A percentile compares a stretch with the other conserved stretches of the same genome.
Evolutionary conservation across 2,888 invertebrate species (phyloP).

Genomic region (Agonopterix alstromeriana): DNA sequence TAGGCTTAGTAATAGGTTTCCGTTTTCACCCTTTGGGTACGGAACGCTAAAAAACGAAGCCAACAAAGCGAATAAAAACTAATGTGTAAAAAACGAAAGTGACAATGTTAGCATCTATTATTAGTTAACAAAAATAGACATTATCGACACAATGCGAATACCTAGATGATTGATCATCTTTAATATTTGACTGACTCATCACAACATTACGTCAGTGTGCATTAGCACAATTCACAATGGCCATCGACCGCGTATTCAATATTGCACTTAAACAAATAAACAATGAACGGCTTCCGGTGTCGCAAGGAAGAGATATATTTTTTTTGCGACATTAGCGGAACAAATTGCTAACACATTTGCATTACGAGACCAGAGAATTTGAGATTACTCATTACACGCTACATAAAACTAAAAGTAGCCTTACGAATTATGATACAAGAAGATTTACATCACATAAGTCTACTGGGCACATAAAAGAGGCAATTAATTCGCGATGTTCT

Average conservation of each 20-base stretch:
- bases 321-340: conserved; percentile 14
- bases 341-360: conserved; percentile 12
- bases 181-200: conserved; percentile 26
- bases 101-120: conserved; percentile 5
- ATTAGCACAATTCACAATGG: conserved; percentile 18
- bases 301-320: conserved; percentile 13
- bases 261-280: conserved; percentile 22
- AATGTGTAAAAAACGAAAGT: conserved; percentile 12
- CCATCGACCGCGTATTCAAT: conserved; percentile 9
- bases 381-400: conserved; percentile 20
- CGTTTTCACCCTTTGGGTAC: too few relatives aligned
- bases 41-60: background rate
- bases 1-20: too few relatives aligned
- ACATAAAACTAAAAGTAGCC: conserved; percentile 13
- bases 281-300: conserved; percentile 24
- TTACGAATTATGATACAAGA: conserved; percentile 1
- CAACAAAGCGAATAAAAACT: conserved; percentile 1
- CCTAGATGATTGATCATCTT: conserved; percentile 14
- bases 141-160: background rate
- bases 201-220: conserved; percentile 32
- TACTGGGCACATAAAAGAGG: too few relatives aligned
- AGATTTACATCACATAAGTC: background rate
- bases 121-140: conserved; percentile 6
- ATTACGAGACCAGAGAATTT: conserved; percentile 7
- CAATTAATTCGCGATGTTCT: too few relatives aligned